These are phyloP conservation scores for Clivina fossor DNA, from an alignment of 2,888 invertebrate species.

Conservation along the genomic window DNA sequence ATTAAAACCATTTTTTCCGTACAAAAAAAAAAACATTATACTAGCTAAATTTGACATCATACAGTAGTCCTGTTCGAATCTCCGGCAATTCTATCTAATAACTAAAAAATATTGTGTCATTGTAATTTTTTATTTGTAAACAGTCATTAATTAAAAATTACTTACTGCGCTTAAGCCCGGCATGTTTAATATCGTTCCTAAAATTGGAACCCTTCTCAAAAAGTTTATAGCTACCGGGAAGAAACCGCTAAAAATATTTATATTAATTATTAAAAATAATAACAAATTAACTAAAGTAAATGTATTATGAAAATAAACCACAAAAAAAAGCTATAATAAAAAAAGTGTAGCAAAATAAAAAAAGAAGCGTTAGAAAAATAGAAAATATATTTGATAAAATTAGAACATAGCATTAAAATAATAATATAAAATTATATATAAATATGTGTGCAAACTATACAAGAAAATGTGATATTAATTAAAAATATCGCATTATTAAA, in stretches of 20 bases:
- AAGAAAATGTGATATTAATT: too few species aligned
- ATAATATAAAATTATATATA: neutral
- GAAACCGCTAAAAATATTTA: constrained; percentile 77
- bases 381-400: constrained; percentile 18
- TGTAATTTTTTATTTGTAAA: constrained; percentile 45
- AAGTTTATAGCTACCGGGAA: constrained; percentile 96
- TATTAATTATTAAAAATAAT: constrained; percentile 11
- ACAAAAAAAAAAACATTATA: constrained; percentile 1
- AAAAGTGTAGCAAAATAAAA: constrained; percentile 18
- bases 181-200: constrained; percentile 85
- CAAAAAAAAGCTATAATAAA: constrained; percentile 9
- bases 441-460: constrained; percentile 6
- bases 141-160: constrained; percentile 48
- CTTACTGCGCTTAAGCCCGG: constrained; percentile 86
- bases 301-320: constrained; percentile 1
- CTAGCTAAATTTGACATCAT: constrained; percentile 55
- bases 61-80: constrained; percentile 82
- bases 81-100: constrained; percentile 79
- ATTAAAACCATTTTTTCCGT: neutral
- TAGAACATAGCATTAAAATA: constrained; percentile 12
- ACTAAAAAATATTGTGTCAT: constrained; percentile 55
- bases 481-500: constrained; percentile 41
- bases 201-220: constrained; percentile 85
- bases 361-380: constrained; percentile 6
- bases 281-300: neutral